phyloP scores from a whole-genome alignment of 2,113 vertebrate genomes.

The Vombatus ursinus region DNA sequence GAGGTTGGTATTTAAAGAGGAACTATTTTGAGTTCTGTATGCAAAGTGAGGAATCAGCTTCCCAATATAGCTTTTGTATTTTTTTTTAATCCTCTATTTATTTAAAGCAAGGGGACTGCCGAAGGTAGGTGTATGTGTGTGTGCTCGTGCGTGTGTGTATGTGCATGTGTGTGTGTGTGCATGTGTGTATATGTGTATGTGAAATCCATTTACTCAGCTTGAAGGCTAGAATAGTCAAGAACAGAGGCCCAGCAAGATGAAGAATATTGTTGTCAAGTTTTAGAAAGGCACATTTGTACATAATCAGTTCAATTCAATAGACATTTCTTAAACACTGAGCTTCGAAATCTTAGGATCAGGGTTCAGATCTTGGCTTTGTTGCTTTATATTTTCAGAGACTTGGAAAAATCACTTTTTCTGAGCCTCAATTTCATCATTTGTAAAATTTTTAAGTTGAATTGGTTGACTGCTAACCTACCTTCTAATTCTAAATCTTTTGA shows the following conservation, averaged over 20 bases:
- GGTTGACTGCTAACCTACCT: not conserved
- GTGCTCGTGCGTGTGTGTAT: not conserved
- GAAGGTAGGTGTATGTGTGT: not conserved
- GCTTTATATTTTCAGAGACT: not conserved
- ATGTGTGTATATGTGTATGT: not conserved
- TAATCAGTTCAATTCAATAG: not conserved
- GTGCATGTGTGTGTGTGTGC: too few relatives aligned
- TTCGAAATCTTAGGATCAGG: not conserved
- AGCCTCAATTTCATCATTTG: not conserved
- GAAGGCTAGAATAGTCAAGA: not conserved
- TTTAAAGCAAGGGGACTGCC: not conserved
- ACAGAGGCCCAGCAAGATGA: not conserved
- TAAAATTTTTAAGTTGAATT: not conserved
- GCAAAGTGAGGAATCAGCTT: not conserved
- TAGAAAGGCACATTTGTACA: not conserved
- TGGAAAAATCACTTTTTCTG: not conserved
- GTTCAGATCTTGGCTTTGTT: not conserved
- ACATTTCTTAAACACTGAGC: not conserved
- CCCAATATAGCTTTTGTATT: not conserved
- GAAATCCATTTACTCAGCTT: not conserved
- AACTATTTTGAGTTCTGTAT: not conserved
- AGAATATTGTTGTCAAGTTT: not conserved
- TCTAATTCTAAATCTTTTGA: not conserved
- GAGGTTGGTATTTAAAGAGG: not conserved
- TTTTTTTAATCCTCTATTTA: not conserved